Base-by-base conservation (phyloP, 2,888 invertebrate genomes). In the Holacanthella duospinosa region DNA sequence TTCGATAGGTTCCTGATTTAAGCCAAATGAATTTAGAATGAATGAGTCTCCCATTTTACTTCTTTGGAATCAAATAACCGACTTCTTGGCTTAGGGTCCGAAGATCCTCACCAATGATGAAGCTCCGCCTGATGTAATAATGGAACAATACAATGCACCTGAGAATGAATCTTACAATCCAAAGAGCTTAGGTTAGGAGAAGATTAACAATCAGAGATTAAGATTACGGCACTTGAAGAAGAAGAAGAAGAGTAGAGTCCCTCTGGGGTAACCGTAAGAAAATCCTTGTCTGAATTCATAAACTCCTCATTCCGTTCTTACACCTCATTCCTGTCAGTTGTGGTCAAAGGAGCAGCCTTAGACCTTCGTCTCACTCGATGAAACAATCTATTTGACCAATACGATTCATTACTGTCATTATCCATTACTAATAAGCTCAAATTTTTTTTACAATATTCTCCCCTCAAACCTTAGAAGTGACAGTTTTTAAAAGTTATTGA, bases 211-310 rank as follows among this genome's bases (percentile, higher is more conserved):
- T 24, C 21, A 28, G 43, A 44, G 24, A 62, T 59, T 61, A 60
- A 59, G 61, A 63, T 67, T 65, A 67, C 67, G 67, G 67, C 67
- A 67, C 62, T 67, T 65, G 55, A 60, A 21, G 60, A 44, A 53
- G 53, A 55, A 55, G 55, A 57, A 63, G n/a, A n/a, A n/a, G n/a
- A n/a, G 48, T 61, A 57, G 55, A 55, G 48, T 55, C 59, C 28
- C 44, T 55, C 44, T 53, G 60, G 55, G 59, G 21, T 48, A 21
- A 48, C 48, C 48, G 48, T 48, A 48, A 48, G 48, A 48, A 48
- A 48, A 48, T 48, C 19, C 6, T 48, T 21, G 4, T n/a, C 48
- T 36, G 25, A 60, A 24, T 24, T 36, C 43, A 28, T 21, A 21
- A 59, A 53, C 25, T 21, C 29, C 43, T 29, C 61, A 26, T 27